Evolutionary conservation across 2,888 invertebrate species (phyloP), one percentile per base, ranked within the genome.

Genomic region (Drosophila rubida): DNA sequence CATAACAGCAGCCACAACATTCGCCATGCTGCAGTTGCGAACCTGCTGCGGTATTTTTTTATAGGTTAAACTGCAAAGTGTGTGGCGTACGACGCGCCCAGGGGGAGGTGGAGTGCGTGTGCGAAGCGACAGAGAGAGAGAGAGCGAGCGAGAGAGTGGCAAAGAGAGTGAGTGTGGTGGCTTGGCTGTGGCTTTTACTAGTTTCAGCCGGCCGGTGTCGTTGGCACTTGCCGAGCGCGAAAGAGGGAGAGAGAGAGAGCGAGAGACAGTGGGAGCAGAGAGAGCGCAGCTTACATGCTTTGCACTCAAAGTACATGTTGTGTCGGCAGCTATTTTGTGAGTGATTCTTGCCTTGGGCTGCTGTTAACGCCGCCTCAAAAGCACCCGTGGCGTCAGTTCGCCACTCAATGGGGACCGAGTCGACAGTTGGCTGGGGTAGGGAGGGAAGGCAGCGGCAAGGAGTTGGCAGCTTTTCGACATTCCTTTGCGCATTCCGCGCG

Each of bases 151-250:
- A 19, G 19, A 19, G 19, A 19, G 19, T 2, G 19, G 3, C 2
- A 19, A n/a, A 11, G 11, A 11, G 32, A n/a, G 32, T 11, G 32
- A 27, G 54, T 5, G 35, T 11, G 51, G 57, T 42, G 27, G 37
- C 19, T 19, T 19, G 1, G 19, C 19, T 49, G 59, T 55, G 67
- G 59, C 80, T 69, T 42, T 81, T 81, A 87, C 88, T 79, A 78
- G 86, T 78, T 87, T 83, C 73, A 85, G 82, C 82, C 82, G 82
- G 82, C 82, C 82, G 82, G 82, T 87, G 82, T 82, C 88, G 86
- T 83, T 82, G 82, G 60, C 86, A 72, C 51, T 67, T 49, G 45
- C 58, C 59, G 22, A 39, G 19, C 4, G 16, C 19, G 11, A 51
- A 35, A 23, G 45, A 39, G 13, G 50, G 37, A 30, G 25, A 58